Base-by-base conservation (phyloP, 2,797 vertebrate genomes). In the Alexandromys oeconomus region DNA sequence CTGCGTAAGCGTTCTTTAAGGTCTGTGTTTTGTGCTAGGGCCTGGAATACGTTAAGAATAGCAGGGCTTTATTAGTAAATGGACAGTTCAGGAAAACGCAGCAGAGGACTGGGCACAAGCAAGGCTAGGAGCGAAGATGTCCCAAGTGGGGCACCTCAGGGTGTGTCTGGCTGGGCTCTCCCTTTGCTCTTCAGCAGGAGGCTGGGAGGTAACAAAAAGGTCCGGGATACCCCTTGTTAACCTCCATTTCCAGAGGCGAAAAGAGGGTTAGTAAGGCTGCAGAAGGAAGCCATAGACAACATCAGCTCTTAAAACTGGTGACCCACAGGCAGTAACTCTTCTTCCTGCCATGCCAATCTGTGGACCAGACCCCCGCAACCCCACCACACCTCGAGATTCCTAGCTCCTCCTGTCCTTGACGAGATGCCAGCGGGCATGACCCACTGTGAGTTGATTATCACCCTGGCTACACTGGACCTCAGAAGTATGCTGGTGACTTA, bases 1-100 rank as follows among this genome's bases (percentile, higher is more conserved):
- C 99, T 99, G 99, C 98, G 98, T 98, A 99, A 99, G 91, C 99
- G 99, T 98, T 99, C 99, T 99, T 99, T 99, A 99, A 99, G 99
- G 96, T 99, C 99, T 99, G 99, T 99, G 98, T 99, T 99, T 98
- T 99, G 99, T 98, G 99, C 98, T 99, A 99, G 98, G 98, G 99
- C 99, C 99, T 99, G 99, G 97, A 99, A 99, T 93, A 98, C 95
- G 98, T 98, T 98, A 98, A 98, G 98, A 98, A 88, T 97, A 98
- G 98, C 91, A 96, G 98, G 98, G 96, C 96, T 97, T 98, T 93
- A 92, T 97, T 98, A 97, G 0, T 85, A 91, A 92, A 93, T 10
- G 87, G 34, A 46, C 15, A 23, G 71, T 80, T 92, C 46, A 79
- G 54, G 94, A 43, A 46, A 86, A 29, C 69, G 19, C 65, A 59